Conservation (phyloP, 1,140 invertebrate genomes). For the Leptinotarsa undecemlineata region DNA sequence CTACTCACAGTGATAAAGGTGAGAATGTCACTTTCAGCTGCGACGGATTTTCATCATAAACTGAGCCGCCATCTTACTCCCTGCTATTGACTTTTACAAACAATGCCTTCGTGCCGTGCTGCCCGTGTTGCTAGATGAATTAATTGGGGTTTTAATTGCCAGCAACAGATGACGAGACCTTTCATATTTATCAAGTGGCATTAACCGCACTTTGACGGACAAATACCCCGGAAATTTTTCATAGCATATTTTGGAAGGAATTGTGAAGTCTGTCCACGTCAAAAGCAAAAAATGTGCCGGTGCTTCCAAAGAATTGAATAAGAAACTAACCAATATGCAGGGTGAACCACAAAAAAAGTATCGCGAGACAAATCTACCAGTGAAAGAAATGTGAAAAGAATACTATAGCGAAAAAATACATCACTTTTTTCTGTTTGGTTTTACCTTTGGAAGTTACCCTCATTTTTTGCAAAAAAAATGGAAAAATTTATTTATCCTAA, state of each 20-base stretch:
- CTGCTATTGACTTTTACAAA: conserved; percentile 5
- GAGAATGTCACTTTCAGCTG: not conserved
- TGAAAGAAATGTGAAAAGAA: too few relatives aligned
- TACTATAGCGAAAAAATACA: too few relatives aligned
- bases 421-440: too few relatives aligned
- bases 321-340: too few relatives aligned
- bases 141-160: not conserved
- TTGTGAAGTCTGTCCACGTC: too few relatives aligned
- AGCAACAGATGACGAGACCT: not conserved
- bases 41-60: not conserved
- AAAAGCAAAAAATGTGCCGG: too few relatives aligned
- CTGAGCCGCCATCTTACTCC: not conserved
- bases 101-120: not conserved
- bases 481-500: too few relatives aligned
- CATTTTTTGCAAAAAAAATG: too few relatives aligned
- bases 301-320: too few relatives aligned
- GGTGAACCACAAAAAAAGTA: too few relatives aligned
- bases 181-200: not conserved
- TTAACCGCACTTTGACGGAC: not conserved
- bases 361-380: too few relatives aligned
- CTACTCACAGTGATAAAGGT: not conserved
- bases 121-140: not conserved
- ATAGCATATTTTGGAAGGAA: not conserved
- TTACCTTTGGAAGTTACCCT: too few relatives aligned
- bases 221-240: not conserved